Base-by-base conservation (phyloP, 30 jellyfish, hydroid and myxozoan genomes). In the Mastigias papua region DNA sequence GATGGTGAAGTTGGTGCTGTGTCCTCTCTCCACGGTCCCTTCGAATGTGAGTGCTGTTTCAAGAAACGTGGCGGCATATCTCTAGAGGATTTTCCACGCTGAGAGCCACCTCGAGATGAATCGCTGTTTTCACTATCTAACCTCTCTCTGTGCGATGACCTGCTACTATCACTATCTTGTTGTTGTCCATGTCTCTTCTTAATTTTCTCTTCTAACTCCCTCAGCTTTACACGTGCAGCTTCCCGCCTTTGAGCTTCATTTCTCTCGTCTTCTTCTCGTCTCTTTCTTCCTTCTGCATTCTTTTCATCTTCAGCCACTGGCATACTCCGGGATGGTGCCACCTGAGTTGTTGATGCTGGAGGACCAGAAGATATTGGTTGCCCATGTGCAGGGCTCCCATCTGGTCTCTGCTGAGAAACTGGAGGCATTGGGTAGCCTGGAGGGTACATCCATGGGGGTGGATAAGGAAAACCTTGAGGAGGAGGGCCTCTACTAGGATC, bases 51-150 rank as follows among this genome's bases (percentile, higher is more conserved):
- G 20, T 76, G 88, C 80, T 93, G 96, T 83, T 89, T 73, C 48
- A 78, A 54, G 57, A 93, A 93, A 20, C 98, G 62, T 28, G 98
- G 98, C 22, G 98, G 98, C 67, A 67, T 74, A 46, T 93, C 98
- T 20, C 93, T 80, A 26, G 71, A 30, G 10, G 86, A 49, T 70
- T 89, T 89, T 0, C 83, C 27, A 23, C 93, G 97, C 71, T 89
- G 93, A 37, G 91, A 48, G 4, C 86, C 90, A 34, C 87, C 77
- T 49, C 95, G 73, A 1, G 97, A 86, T 22, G 98, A 86, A 58
- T 87, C 98, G 34, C 95, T 80, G 63, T 81, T 88, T 37, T 92
- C 98, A 83, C 98, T 87, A 49, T 92, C 97, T 28, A 76, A 61
- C 46, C 98, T 72, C 37, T 84, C 89, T 29, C 97, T 82, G 2